phyloP scores from a whole-genome alignment of 64 coral and sea anemone species.

The Exaiptasia diaphana region DNA sequence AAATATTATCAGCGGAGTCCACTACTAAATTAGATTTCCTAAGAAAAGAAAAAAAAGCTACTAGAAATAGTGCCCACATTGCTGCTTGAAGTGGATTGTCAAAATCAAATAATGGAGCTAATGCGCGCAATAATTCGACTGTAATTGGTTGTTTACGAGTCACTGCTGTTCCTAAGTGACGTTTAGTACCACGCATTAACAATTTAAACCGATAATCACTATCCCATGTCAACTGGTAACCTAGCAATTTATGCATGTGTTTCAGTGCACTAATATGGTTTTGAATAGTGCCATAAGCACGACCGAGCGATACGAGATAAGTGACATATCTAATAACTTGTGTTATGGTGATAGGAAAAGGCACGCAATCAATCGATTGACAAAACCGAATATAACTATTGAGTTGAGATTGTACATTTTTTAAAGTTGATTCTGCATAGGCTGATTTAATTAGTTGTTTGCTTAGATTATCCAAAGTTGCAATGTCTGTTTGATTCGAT shows the following conservation, averaged over 20 bases:
- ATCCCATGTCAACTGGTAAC: constrained; percentile 13
- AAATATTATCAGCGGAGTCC: background rate
- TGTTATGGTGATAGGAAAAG: constrained; percentile 9
- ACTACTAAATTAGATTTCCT: constrained; percentile 11
- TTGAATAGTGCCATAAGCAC: background rate
- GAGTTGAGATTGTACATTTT: background rate
- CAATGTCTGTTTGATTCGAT: background rate
- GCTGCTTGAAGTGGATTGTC: background rate
- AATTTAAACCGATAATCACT: background rate
- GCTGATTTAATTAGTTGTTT: background rate
- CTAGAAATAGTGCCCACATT: constrained; percentile 17
- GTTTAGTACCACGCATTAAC: background rate
- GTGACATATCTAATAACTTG: background rate
- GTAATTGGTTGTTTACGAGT: background rate
- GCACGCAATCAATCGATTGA: background rate
- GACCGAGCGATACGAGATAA: background rate
- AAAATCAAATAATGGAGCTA: background rate
- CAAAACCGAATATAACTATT: background rate
- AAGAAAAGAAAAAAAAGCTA: constrained; percentile 31
- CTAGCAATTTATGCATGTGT: constrained; percentile 9
- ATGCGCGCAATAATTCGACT: background rate
- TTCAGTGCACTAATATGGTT: constrained; percentile 10
- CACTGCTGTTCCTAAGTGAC: background rate
- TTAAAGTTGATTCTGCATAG: background rate
- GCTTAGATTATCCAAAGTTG: background rate